Base-by-base conservation (phyloP, 2,888 invertebrate species). In the Sceliomorpha sp. region DNA sequence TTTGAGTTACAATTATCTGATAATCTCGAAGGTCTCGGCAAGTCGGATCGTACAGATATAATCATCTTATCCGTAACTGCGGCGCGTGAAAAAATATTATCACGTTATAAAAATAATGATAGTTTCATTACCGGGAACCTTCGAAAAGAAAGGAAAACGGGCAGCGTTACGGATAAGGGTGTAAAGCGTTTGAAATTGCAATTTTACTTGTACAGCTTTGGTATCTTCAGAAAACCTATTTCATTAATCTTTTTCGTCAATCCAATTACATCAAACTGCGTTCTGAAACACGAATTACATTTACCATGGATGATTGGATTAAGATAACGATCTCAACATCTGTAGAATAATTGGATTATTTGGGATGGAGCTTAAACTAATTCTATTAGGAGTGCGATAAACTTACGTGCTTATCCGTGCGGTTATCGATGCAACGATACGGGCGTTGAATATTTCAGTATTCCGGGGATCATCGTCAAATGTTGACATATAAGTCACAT, bases 321-420 rank as follows among this genome's bases (percentile, higher is more conserved):
- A 63, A 63, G 63, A 63, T 63, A 63, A 63, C 48, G 55, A 63
- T 63, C 56, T 50, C 44, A 37, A 64, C 64, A 44, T 64, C 64
- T 50, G 50, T 24, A 32, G 17, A 14, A 40, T 51, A 58, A 66
- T 58, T 66, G 58, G 58, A 66, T 66, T 66, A 66, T 56, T 51
- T 58, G 45, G 64, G 37, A 27, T 47, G 42, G 39, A 66, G 58
- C 66, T 58, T 53, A 51, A 51, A 66, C 58, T 66, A 66, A 66
- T 66, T 66, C 58, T 53, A 66, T 66, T 66, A 59, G 51, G 53
- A 59, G 53, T 59, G 53, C 56, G 51, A 66, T 66, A 58, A 58
- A 66, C 66, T 66, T 51, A 42, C 39, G 39, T 40, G 40, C 51
- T 58, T 66, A 66, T 58, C 64, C 34, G 24, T 31, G 47, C 37